Percentiles rank a stretch among this genome's conserved stretches.
phyloP scores from a whole-genome alignment of 2,888 invertebrate species.

The Tillus elongatus region DNA sequence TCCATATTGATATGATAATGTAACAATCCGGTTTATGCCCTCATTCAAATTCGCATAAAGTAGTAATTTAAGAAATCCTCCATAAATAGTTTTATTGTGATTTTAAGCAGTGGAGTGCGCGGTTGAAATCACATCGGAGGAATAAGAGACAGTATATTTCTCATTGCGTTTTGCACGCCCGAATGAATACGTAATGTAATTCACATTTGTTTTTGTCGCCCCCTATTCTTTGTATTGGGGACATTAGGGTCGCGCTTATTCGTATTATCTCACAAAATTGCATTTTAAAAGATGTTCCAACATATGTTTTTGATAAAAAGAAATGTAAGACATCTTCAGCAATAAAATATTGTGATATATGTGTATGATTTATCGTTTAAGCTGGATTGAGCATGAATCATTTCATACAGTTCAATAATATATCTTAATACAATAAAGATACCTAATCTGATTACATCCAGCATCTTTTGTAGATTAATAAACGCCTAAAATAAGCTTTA shows the following conservation, averaged over 20 bases:
- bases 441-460: no score
- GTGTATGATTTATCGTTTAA: no score
- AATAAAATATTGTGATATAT: no score
- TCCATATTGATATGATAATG: no score
- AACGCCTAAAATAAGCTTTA: no score
- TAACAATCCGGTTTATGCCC: no score
- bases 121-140: constrained; percentile 27
- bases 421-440: no score
- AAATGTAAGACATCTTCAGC: constrained; percentile 5
- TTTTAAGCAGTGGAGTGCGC: constrained; percentile 17
- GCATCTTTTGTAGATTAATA: no score
- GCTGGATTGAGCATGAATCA: no score
- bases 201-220: constrained; percentile 44
- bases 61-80: constrained; percentile 24
- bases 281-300: constrained; percentile 39
- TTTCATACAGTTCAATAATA: no score
- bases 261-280: constrained; percentile 40
- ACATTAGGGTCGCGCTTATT: constrained; percentile 35
- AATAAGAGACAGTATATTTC: constrained; percentile 28
- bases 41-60: constrained; percentile 13
- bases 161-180: constrained; percentile 30
- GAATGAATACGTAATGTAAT: constrained; percentile 42
- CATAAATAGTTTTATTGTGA: constrained; percentile 31
- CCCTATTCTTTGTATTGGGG: constrained; percentile 32
- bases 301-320: constrained; percentile 41